These are phyloP conservation scores for Periplaneta americana DNA, from an alignment of 1,140 invertebrate species.

Conservation along the genomic window DNA sequence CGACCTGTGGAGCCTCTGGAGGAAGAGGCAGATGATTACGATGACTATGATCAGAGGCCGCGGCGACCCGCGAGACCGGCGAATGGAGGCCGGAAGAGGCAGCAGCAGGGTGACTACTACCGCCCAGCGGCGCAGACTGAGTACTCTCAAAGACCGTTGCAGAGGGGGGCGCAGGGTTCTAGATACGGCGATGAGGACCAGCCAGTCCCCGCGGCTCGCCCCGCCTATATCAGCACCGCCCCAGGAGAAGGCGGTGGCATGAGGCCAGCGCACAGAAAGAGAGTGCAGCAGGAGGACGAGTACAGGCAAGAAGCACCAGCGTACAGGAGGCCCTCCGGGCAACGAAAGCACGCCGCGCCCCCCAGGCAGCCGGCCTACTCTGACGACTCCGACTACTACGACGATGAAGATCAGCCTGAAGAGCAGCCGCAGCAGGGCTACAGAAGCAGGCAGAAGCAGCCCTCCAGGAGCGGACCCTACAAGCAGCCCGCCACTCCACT, in stretches of 20 bases:
- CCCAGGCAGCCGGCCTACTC: background rate
- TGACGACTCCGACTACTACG: slow-evolving; percentile 33
- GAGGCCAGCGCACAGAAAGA: slow-evolving; percentile 5
- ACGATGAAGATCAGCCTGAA: slow-evolving; percentile 40
- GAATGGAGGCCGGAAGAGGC: background rate
- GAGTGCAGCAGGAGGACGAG: slow-evolving; percentile 15
- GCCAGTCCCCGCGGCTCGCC: background rate
- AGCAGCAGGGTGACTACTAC: background rate
- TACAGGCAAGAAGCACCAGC: slow-evolving; percentile 4
- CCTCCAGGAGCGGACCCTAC: slow-evolving; percentile 20
- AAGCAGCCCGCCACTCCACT: slow-evolving; percentile 26
- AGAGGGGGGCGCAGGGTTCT: background rate
- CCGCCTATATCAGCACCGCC: background rate
- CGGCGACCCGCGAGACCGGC: background rate
- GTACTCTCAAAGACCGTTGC: background rate
- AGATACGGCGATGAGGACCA: background rate
- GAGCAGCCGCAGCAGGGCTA: slow-evolving; percentile 25
- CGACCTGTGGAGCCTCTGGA: background rate
- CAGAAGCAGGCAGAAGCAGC: slow-evolving; percentile 29
- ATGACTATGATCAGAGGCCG: slow-evolving; percentile 5
- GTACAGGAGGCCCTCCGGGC: background rate
- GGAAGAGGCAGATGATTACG: slow-evolving; percentile 2
- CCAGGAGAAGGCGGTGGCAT: slow-evolving; percentile 2
- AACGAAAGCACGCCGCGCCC: background rate
- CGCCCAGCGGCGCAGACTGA: background rate